phyloP scores from a whole-genome alignment of 1,140 invertebrate genomes.

The Asobara japonica region DNA sequence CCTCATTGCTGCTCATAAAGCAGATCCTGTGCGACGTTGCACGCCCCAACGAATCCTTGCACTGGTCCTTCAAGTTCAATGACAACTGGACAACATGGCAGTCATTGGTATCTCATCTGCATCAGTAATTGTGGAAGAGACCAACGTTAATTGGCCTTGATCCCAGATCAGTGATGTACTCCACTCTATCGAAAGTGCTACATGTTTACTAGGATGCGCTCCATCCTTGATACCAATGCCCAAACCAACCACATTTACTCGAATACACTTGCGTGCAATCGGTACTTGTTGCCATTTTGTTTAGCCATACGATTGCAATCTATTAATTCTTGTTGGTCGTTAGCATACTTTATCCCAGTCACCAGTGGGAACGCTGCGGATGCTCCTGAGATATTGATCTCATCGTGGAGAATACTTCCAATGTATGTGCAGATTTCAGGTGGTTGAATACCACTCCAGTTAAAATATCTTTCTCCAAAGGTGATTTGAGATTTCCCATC shows the following conservation, averaged over 20 bases:
- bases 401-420: background rate
- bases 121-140: background rate
- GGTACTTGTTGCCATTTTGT: slow-evolving; percentile 32
- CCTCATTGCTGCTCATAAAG: too few species aligned
- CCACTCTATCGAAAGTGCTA: background rate
- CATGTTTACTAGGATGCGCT: background rate
- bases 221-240: background rate
- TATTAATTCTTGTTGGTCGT: slow-evolving; percentile 52
- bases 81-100: too few species aligned
- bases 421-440: background rate
- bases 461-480: background rate
- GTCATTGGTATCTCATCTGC: too few species aligned
- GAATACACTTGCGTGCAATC: background rate
- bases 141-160: background rate
- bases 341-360: slow-evolving; percentile 49
- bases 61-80: too few species aligned
- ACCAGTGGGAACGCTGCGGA: slow-evolving; percentile 18
- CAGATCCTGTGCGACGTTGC: too few species aligned
- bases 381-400: slow-evolving; percentile 19
- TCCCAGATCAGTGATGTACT: too few species aligned
- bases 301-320: slow-evolving; percentile 46
- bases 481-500: background rate
- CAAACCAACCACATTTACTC: background rate
- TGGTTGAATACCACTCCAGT: background rate
- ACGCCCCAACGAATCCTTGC: too few species aligned